Evolutionary conservation across 2,888 invertebrate species (phyloP).

Genomic region (Cyrtodaria siliqua): DNA sequence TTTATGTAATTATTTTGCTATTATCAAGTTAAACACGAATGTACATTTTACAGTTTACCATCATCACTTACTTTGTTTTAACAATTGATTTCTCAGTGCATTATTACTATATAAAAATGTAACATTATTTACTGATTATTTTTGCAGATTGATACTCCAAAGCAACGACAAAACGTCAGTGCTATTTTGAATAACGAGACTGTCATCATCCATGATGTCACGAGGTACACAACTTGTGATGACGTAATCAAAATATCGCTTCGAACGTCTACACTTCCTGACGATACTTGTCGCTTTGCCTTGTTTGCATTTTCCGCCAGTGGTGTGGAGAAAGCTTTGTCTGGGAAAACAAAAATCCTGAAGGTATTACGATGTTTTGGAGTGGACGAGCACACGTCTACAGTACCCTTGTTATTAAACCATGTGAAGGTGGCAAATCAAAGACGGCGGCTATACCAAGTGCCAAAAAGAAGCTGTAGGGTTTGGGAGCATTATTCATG

Average conservation of each 20-base stretch:
- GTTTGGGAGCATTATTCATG: slow-evolving; percentile 4
- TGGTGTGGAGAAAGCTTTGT: slow-evolving; percentile 14
- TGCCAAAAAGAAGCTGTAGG: slow-evolving; percentile 17
- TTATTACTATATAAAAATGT: no score
- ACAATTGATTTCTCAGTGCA: no score
- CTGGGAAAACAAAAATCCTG: slow-evolving; percentile 15
- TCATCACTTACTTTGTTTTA: no score
- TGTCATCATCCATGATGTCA: neutral
- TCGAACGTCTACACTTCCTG: neutral
- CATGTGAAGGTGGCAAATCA: slow-evolving; percentile 14
- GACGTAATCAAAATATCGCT: slow-evolving; percentile 38
- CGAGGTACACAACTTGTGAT: slow-evolving; percentile 28
- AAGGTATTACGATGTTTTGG: slow-evolving; percentile 29
- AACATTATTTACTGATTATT: no score
- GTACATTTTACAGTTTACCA: no score
- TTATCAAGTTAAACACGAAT: no score
- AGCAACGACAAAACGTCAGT: no score
- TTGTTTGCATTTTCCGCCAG: neutral
- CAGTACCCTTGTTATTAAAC: no score
- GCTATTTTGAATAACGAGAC: no score
- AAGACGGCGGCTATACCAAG: slow-evolving; percentile 27
- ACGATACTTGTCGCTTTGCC: slow-evolving; percentile 1
- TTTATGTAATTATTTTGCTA: no score
- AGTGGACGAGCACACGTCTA: neutral
- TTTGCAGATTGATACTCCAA: no score